Conservation (phyloP, 2,113 vertebrate species). For the Seriola quinqueradiata region DNA sequence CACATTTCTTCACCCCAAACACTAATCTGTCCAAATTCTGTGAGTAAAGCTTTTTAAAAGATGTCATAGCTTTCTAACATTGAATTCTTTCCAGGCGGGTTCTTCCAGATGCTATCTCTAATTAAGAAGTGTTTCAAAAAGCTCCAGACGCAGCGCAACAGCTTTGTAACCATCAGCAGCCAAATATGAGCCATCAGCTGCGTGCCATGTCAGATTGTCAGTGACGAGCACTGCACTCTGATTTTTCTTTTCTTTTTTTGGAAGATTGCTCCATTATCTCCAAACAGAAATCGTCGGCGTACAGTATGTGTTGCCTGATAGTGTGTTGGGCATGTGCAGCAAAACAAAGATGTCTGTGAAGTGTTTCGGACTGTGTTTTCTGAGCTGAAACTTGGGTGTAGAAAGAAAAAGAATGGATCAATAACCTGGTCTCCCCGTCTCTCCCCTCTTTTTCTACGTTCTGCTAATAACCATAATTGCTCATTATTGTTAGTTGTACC, state of each 20-base stretch:
- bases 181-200: constrained; percentile 41
- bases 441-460: constrained; percentile 5
- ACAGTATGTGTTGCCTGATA: neutral
- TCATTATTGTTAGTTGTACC: constrained; percentile 43
- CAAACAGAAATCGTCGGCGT: constrained; percentile 35
- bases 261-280: constrained; percentile 38
- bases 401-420: constrained; percentile 6
- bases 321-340: constrained; percentile 6
- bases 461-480: constrained; percentile 44
- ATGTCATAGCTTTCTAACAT: constrained; percentile 20
- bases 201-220: constrained; percentile 24
- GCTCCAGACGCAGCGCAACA: constrained; percentile 7
- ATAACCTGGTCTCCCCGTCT: neutral
- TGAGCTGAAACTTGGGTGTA: constrained; percentile 1
- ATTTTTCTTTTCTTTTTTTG: neutral
- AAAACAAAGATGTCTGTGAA: constrained; percentile 1
- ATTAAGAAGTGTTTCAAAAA: constrained; percentile 43
- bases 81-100: neutral
- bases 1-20: constrained; percentile 1
- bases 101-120: constrained; percentile 58
- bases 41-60: constrained; percentile 7
- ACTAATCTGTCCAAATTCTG: constrained; percentile 17
- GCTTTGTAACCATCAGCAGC: constrained; percentile 52
- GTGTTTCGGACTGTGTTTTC: constrained; percentile 25
- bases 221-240: neutral